Percentiles rank a stretch among this genome's conserved stretches.
Evolutionary conservation across 2,113 vertebrate genomes (phyloP).

Genomic region (Guaruba guarouba): DNA sequence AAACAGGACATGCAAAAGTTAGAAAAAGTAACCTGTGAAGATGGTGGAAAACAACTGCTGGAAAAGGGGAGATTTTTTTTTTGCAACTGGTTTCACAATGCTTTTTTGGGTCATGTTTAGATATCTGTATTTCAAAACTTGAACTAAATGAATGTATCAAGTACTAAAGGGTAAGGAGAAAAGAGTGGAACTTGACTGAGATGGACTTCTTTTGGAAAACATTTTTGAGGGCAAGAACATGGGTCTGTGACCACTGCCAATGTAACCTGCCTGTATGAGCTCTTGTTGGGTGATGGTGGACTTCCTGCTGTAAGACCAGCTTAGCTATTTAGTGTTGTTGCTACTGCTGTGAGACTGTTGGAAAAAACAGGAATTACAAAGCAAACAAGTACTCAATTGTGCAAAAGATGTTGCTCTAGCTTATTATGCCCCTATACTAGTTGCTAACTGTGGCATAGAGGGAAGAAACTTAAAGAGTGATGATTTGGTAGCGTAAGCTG

Average conservation of each 20-base stretch:
- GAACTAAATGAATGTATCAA: background rate
- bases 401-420: background rate
- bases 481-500: background rate
- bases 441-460: background rate
- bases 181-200: background rate
- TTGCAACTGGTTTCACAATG: background rate
- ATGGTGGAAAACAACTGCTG: background rate
- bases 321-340: background rate
- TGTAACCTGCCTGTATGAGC: background rate
- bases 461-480: background rate
- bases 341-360: background rate
- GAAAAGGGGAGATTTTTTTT: background rate
- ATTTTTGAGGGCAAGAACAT: background rate
- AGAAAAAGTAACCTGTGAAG: background rate
- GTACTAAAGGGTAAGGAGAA: background rate
- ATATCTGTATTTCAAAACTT: background rate
- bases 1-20: background rate
- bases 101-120: background rate
- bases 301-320: background rate
- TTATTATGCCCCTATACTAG: fast-evolving
- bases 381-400: background rate
- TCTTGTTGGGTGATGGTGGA: background rate
- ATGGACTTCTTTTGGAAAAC: background rate
- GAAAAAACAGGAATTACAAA: background rate
- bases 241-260: background rate